A percentile compares a stretch with the other conserved stretches of the same genome.
These are phyloP conservation scores for Diplosoma virens DNA, from an alignment of 23 tunicate genomes.

Conservation along the genomic window DNA sequence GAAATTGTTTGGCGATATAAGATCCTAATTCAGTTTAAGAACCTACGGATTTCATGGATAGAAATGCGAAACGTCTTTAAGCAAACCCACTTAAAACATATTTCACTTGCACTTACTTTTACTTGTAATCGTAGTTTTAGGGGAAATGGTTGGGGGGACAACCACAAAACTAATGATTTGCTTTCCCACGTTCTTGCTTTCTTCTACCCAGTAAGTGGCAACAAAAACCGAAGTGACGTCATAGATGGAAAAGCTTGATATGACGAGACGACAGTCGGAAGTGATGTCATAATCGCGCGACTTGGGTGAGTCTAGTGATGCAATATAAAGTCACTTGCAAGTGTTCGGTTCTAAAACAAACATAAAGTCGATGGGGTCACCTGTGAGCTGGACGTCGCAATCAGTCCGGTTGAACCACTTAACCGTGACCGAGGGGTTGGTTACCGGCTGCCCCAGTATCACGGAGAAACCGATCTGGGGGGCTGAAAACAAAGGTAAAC, in stretches of 20 bases:
- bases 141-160: no score
- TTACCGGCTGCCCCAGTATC: conserved; percentile 34
- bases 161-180: no score
- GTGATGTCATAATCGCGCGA: background rate
- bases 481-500: background rate
- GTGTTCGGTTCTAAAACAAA: no score
- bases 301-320: background rate
- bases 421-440: conserved; percentile 30
- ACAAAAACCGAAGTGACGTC: background rate
- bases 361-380: no score
- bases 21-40: no score
- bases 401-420: conserved; percentile 15
- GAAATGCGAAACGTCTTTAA: no score
- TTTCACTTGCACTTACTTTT: no score
- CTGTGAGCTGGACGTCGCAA: background rate
- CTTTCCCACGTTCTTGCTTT: no score
- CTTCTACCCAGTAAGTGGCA: background rate
- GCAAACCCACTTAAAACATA: no score
- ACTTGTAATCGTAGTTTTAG: no score
- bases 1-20: no score
- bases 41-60: no score
- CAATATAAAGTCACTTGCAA: background rate
- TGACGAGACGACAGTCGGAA: conserved; percentile 13
- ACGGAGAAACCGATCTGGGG: background rate
- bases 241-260: background rate